A percentile compares a stretch with the other conserved stretches of the same genome.
These are phyloP conservation scores for Tyrophagus putrescentiae DNA, from an alignment of 1,140 invertebrate genomes.

Conservation along the genomic window DNA sequence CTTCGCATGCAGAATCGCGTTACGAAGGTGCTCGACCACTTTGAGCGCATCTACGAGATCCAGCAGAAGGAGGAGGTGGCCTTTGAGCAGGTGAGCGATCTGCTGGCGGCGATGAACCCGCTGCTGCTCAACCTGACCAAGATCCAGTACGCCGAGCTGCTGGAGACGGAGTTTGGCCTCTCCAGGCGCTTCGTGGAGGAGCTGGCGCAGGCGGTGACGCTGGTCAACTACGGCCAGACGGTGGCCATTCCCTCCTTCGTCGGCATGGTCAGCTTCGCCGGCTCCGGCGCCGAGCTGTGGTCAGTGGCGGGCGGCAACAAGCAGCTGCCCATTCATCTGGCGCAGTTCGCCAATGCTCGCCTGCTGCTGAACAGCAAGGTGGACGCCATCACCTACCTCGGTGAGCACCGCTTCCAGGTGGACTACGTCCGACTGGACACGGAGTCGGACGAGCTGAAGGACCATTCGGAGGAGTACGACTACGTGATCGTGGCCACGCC, in stretches of 20 bases:
- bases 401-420: conserved; percentile 25
- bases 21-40: conserved; percentile 33
- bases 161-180: conserved; percentile 36
- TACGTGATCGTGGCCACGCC: conserved; percentile 46
- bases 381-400: conserved; percentile 28
- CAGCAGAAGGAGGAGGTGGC: conserved; percentile 38
- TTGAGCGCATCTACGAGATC: conserved; percentile 42
- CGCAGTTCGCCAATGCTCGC: conserved; percentile 34
- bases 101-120: conserved; percentile 41
- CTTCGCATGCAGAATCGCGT: conserved; percentile 36
- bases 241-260: conserved; percentile 45
- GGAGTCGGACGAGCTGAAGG: neutral
- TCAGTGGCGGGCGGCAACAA: conserved; percentile 48
- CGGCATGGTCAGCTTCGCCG: conserved; percentile 44
- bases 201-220: conserved; percentile 40
- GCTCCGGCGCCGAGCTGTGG: conserved; percentile 41
- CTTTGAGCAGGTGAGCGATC: conserved; percentile 38
- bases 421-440: neutral
- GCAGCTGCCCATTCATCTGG: conserved; percentile 36
- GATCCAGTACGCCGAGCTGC: conserved; percentile 33
- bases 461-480: conserved; percentile 36
- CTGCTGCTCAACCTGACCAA: conserved; percentile 38
- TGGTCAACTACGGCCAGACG: conserved; percentile 49
- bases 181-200: conserved; percentile 41
- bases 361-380: conserved; percentile 34